A percentile compares a stretch with the other conserved stretches of the same genome.
phyloP scores from a whole-genome alignment of 2,797 vertebrate species.

The Xenopus petersii region DNA sequence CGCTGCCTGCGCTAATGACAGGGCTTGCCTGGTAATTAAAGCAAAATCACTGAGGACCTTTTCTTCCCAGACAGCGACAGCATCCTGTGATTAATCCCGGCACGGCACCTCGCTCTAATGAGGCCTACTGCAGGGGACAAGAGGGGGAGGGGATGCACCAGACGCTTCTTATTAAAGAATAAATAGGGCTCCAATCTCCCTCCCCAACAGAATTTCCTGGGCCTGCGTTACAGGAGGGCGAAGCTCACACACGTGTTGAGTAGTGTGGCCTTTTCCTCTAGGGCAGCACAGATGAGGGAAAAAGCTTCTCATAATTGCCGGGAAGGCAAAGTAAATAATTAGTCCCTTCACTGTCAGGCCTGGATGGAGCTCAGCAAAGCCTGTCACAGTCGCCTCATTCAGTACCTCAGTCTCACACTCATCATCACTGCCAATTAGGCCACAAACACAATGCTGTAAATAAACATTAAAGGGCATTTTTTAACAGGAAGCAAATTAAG shows the following conservation, averaged over 20 bases:
- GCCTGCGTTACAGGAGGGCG: conserved; percentile 17
- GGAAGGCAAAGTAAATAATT: conserved; percentile 14
- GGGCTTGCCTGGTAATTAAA: conserved; percentile 48
- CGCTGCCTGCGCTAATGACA: conserved; percentile 47
- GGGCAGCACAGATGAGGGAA: neutral
- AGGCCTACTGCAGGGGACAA: conserved; percentile 44
- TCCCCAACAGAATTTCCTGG: conserved; percentile 17
- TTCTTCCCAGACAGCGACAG: conserved; percentile 41
- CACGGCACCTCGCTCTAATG: conserved; percentile 46
- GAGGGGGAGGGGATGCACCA: conserved; percentile 13
- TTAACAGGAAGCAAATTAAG: no score
- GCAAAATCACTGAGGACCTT: conserved; percentile 48
- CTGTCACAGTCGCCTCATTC: conserved; percentile 15
- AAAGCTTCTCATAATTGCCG: conserved; percentile 14
- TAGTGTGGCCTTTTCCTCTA: conserved; percentile 3
- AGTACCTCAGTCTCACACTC: neutral
- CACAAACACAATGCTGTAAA: no score
- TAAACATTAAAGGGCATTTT: no score
- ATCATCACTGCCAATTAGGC: no score
- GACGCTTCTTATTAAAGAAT: conserved; percentile 43
- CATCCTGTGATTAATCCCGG: conserved; percentile 48
- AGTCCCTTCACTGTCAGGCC: conserved; percentile 29
- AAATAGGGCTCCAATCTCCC: conserved; percentile 24
- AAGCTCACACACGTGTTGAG: conserved; percentile 13
- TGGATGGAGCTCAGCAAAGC: neutral